A percentile compares a stretch with the other conserved stretches of the same genome.
phyloP scores from a whole-genome alignment of 1,140 invertebrate species.

The Drosophila tsacasi region DNA sequence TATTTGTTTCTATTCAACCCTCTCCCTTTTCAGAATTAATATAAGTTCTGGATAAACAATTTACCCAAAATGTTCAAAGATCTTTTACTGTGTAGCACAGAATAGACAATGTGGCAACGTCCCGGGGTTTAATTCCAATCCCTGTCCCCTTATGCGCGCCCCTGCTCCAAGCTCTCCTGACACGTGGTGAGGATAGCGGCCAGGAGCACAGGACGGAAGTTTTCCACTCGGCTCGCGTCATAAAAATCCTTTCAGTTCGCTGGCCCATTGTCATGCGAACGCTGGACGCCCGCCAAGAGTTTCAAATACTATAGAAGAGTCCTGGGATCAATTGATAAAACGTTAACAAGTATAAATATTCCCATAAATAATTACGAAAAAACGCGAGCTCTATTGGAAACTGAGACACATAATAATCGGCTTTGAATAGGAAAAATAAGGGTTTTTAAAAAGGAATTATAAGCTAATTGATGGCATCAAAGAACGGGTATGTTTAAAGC shows the following conservation, averaged over 20 bases:
- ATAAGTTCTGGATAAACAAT: background rate
- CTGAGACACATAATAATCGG: background rate
- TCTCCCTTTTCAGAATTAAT: background rate
- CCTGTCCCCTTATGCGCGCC: conserved; percentile 15
- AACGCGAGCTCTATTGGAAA: conserved; percentile 16
- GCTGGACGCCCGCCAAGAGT: conserved; percentile 61
- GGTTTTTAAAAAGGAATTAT: conserved; percentile 4
- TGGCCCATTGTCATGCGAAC: conserved; percentile 69
- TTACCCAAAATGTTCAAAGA: too few relatives aligned
- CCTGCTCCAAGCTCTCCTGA: conserved; percentile 29
- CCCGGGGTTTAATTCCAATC: conserved; percentile 41
- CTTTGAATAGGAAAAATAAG: conserved; percentile 8
- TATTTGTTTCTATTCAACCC: too few relatives aligned
- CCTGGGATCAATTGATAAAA: conserved; percentile 21
- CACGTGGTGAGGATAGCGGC: conserved; percentile 53
- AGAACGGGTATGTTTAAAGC: background rate
- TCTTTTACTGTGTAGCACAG: background rate
- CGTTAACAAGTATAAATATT: conserved; percentile 20
- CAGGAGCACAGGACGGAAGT: conserved; percentile 43
- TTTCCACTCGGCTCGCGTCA: conserved; percentile 47
- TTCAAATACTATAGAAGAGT: conserved; percentile 21
- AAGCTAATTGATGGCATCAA: conserved; percentile 13
- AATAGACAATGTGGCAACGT: conserved; percentile 53
- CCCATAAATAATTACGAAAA: conserved; percentile 8
- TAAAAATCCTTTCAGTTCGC: conserved; percentile 57